phyloP scores from a whole-genome alignment of 2,888 invertebrate genomes.

The Physocephala rufipes region DNA sequence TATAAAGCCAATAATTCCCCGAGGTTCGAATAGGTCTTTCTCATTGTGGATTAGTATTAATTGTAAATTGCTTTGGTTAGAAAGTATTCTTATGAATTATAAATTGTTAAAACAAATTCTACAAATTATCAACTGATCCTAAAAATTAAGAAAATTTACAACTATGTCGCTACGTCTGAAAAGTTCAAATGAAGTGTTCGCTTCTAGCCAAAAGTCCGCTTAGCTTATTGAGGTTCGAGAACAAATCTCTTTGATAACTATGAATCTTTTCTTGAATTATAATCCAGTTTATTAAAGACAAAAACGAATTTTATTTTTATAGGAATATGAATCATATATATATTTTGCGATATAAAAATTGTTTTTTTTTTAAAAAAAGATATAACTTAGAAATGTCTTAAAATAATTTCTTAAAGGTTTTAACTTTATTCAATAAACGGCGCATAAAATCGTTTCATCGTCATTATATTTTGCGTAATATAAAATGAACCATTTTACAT shows the following conservation, averaged over 20 bases:
- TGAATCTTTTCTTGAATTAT: not conserved
- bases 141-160: too few relatives aligned
- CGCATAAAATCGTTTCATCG: not conserved
- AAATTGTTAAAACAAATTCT: too few relatives aligned
- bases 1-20: too few relatives aligned
- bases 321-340: conserved; percentile 48
- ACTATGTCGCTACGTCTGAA: too few relatives aligned
- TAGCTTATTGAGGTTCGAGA: too few relatives aligned
- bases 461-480: not conserved
- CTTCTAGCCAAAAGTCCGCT: too few relatives aligned
- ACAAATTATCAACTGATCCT: too few relatives aligned
- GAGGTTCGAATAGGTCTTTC: too few relatives aligned
- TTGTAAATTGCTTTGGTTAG: too few relatives aligned
- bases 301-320: conserved; percentile 31
- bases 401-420: conserved; percentile 4
- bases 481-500: conserved; percentile 9
- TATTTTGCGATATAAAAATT: conserved; percentile 31
- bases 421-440: not conserved
- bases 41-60: too few relatives aligned
- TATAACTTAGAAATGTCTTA: conserved; percentile 23
- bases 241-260: not conserved
- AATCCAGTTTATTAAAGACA: conserved; percentile 1
- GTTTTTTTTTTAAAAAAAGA: conserved; percentile 23
- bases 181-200: too few relatives aligned
- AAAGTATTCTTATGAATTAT: too few relatives aligned